Percentiles rank a stretch among this genome's conserved stretches.
Evolutionary conservation across 2,113 vertebrate genomes (phyloP).

Genomic region (Syrrhaptes paradoxus): DNA sequence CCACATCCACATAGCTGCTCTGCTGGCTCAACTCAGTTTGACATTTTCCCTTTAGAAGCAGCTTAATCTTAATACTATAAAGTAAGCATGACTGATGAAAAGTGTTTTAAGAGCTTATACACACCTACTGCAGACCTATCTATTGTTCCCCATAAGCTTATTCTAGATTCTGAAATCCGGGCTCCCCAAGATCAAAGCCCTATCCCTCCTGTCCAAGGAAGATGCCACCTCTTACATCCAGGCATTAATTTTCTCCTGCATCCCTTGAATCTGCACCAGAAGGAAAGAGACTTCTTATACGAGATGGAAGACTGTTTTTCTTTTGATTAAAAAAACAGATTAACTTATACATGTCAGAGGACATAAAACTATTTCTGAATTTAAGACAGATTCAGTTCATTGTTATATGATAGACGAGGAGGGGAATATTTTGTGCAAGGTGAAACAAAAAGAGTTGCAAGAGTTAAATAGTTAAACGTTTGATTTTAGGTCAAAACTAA

Average conservation of each 20-base stretch:
- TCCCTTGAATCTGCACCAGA: background rate
- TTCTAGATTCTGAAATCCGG: background rate
- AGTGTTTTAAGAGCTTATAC: background rate
- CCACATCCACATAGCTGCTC: background rate
- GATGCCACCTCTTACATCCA: background rate
- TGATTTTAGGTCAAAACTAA: background rate
- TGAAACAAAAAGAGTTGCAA: background rate
- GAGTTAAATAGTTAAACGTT: background rate
- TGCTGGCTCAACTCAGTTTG: background rate
- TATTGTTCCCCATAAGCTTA: background rate
- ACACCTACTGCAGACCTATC: background rate
- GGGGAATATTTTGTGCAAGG: background rate
- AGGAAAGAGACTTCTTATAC: background rate
- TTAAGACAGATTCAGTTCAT: background rate
- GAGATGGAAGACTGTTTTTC: background rate
- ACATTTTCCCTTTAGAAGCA: background rate
- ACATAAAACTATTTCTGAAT: constrained; percentile 18
- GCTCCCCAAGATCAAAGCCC: background rate
- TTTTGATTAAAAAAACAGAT: background rate
- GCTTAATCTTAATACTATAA: background rate
- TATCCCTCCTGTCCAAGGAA: background rate
- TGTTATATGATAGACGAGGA: background rate
- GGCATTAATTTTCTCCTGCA: background rate
- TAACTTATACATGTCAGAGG: background rate
- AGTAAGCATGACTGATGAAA: background rate